Evolutionary conservation across 2,888 invertebrate species (phyloP).

Genomic region (Dioctria rufipes): DNA sequence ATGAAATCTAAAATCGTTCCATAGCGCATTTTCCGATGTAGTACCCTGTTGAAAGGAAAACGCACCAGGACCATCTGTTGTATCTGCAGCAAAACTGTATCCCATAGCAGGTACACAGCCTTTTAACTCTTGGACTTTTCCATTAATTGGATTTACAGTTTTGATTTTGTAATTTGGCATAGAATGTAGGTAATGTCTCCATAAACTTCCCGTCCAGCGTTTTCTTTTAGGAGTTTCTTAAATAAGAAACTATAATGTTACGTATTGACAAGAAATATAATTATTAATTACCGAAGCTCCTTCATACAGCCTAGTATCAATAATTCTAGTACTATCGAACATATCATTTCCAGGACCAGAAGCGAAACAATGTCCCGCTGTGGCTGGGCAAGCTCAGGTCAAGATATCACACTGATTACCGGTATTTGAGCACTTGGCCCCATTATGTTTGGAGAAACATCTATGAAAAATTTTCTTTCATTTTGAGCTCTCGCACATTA

Average conservation of each 20-base stretch:
- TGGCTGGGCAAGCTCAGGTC: constrained; percentile 79
- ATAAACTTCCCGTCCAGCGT: constrained; percentile 77
- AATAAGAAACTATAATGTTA: neutral
- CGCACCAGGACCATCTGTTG: constrained; percentile 90
- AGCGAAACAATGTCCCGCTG: constrained; percentile 84
- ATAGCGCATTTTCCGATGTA: constrained; percentile 83
- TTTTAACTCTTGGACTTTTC: constrained; percentile 74
- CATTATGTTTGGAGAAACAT: constrained; percentile 91
- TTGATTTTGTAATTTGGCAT: constrained; percentile 82
- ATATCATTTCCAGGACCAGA: constrained; percentile 92
- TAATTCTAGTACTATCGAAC: constrained; percentile 93
- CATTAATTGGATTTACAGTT: constrained; percentile 75
- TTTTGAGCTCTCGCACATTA: too few species aligned
- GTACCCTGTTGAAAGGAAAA: constrained; percentile 89
- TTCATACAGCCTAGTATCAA: constrained; percentile 82
- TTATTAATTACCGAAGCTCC: constrained; percentile 79
- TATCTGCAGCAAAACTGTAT: constrained; percentile 94
- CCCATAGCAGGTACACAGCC: constrained; percentile 95
- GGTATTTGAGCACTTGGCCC: constrained; percentile 88
- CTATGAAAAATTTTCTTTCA: too few species aligned
- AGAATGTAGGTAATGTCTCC: constrained; percentile 82
- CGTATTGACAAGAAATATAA: constrained; percentile 14
- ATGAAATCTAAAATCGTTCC: constrained; percentile 89
- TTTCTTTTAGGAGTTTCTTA: constrained; percentile 72
- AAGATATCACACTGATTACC: constrained; percentile 83